phyloP scores from a whole-genome alignment of 2,888 invertebrate species.

The Melinaea menophilus region DNA sequence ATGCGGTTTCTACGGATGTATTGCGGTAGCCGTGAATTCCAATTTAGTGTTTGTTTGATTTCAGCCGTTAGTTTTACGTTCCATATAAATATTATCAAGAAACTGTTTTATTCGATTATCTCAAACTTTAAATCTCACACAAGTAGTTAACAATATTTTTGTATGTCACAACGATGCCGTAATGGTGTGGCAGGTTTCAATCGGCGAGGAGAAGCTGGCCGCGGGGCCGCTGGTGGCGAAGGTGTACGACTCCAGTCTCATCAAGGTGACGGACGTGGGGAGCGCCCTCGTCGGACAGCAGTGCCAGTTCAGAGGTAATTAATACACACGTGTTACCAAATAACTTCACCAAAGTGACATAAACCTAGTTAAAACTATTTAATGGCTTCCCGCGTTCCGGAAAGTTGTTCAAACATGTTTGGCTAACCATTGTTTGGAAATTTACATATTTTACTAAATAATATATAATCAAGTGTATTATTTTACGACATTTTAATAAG shows the following conservation, averaged over 20 bases:
- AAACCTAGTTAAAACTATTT: conserved; percentile 13
- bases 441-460: neutral
- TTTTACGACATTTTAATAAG: no score
- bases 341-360: conserved; percentile 3
- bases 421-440: neutral
- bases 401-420: neutral
- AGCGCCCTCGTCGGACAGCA: conserved; percentile 97
- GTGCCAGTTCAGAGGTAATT: conserved; percentile 94
- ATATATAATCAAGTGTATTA: neutral
- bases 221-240: conserved; percentile 95
- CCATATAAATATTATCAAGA: no score
- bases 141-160: no score
- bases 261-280: conserved; percentile 95
- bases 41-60: no score
- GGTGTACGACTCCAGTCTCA: conserved; percentile 95
- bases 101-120: no score
- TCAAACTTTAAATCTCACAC: no score
- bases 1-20: no score
- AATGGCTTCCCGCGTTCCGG: neutral
- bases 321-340: conserved; percentile 12
- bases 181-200: conserved; percentile 70
- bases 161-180: neutral
- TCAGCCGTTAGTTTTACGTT: no score
- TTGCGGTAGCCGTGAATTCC: no score
- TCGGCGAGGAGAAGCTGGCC: conserved; percentile 92